Evolutionary conservation across 2,888 invertebrate species (phyloP).

Genomic region (Dinocampus coccinellae): DNA sequence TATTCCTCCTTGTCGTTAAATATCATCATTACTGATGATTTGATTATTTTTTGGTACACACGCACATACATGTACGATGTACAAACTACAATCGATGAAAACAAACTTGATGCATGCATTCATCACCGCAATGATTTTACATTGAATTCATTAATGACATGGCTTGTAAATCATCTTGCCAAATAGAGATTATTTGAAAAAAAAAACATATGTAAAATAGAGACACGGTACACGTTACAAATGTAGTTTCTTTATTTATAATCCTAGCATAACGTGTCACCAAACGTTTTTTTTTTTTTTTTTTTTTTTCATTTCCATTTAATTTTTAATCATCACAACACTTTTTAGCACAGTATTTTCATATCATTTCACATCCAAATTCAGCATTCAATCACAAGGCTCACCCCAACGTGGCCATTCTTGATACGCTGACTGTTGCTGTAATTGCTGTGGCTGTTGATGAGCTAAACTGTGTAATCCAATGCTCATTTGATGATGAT

Average conservation of each 20-base stretch:
- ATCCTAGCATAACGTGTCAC: constrained; percentile 21
- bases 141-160: not conserved
- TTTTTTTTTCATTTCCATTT: no score
- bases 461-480: constrained; percentile 29
- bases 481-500: constrained; percentile 48
- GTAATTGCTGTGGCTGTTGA: constrained; percentile 42
- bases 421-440: constrained; percentile 48
- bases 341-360: not conserved
- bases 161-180: not conserved
- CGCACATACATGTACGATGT: not conserved
- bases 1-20: not conserved
- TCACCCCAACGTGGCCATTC: constrained; percentile 54
- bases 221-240: not conserved
- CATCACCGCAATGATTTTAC: not conserved
- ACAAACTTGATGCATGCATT: not conserved
- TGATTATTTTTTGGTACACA: not conserved
- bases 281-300: not conserved
- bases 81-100: not conserved
- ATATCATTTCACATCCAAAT: not conserved
- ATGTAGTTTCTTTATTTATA: constrained; percentile 4
- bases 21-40: not conserved
- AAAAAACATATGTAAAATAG: not conserved
- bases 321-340: constrained; percentile 29
- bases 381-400: constrained; percentile 59
- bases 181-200: not conserved